These are phyloP conservation scores for Lottia scabra DNA, from an alignment of 2,888 invertebrate genomes.

Conservation along the genomic window DNA sequence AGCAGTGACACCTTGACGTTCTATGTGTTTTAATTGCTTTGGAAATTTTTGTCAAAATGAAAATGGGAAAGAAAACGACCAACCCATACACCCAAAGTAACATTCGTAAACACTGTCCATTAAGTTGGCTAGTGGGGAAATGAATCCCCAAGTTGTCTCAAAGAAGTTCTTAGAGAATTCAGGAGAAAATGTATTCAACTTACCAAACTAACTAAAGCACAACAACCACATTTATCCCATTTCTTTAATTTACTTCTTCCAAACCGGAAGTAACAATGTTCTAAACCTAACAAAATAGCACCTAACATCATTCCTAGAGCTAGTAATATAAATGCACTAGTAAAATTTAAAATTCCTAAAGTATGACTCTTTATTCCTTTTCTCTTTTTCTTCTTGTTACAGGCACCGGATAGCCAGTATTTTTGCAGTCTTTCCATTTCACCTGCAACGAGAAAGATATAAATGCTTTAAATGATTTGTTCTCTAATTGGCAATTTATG, in stretches of 20 bases:
- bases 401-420: slow-evolving; percentile 97
- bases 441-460: slow-evolving; percentile 72
- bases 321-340: slow-evolving; percentile 94
- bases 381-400: slow-evolving; percentile 86
- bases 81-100: no score
- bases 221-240: slow-evolving; percentile 87
- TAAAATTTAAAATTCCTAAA: slow-evolving; percentile 82
- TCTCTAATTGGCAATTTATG: no score
- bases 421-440: slow-evolving; percentile 91
- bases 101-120: no score
- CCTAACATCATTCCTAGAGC: slow-evolving; percentile 95
- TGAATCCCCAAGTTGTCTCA: not conserved
- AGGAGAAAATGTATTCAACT: slow-evolving; percentile 66
- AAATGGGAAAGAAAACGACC: no score
- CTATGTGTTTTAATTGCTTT: no score
- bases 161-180: not conserved
- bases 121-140: no score
- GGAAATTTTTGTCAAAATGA: no score
- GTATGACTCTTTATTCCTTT: slow-evolving; percentile 76
- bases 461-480: no score
- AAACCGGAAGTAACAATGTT: slow-evolving; percentile 95
- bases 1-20: no score
- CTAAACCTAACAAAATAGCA: slow-evolving; percentile 85
- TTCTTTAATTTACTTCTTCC: slow-evolving; percentile 62
- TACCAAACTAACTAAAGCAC: slow-evolving; percentile 93